These are phyloP conservation scores for Archivesica marissinica DNA, from an alignment of 1,140 invertebrate species.

Conservation along the genomic window DNA sequence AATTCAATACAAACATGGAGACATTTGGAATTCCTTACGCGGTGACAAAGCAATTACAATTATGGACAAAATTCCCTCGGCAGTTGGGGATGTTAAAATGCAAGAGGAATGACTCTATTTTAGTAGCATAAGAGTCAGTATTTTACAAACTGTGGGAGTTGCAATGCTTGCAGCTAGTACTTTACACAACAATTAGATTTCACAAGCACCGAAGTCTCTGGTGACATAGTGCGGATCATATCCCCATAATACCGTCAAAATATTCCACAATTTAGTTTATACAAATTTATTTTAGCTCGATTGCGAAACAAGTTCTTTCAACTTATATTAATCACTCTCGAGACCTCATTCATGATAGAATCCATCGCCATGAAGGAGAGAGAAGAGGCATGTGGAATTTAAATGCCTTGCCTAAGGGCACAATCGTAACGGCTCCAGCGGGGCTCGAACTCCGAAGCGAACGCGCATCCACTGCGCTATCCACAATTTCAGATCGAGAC, in stretches of 20 bases:
- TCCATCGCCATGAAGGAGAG: no score
- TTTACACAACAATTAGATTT: neutral
- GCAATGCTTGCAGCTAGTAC: neutral
- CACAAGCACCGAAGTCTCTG: neutral
- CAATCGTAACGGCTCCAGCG: no score
- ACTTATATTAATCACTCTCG: no score
- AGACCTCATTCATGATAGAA: no score
- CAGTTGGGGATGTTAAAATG: neutral
- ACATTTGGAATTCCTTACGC: neutral
- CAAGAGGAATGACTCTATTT: neutral
- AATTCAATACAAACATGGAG: neutral
- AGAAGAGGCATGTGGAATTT: no score
- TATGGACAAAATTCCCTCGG: neutral
- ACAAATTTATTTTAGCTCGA: no score
- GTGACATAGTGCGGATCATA: no score
- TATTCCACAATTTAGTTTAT: neutral
- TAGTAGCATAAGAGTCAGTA: neutral
- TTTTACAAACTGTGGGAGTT: neutral
- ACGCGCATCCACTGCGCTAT: no score
- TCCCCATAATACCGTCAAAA: no score
- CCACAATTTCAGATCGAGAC: neutral
- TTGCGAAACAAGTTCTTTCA: no score
- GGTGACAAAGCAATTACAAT: slow-evolving; percentile 10
- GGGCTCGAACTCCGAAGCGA: no score
- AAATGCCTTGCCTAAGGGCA: no score